Evolutionary conservation across 2,797 vertebrate genomes (phyloP), one percentile per base, ranked within the genome.

Genomic region (Pagetopsis macropterus): DNA sequence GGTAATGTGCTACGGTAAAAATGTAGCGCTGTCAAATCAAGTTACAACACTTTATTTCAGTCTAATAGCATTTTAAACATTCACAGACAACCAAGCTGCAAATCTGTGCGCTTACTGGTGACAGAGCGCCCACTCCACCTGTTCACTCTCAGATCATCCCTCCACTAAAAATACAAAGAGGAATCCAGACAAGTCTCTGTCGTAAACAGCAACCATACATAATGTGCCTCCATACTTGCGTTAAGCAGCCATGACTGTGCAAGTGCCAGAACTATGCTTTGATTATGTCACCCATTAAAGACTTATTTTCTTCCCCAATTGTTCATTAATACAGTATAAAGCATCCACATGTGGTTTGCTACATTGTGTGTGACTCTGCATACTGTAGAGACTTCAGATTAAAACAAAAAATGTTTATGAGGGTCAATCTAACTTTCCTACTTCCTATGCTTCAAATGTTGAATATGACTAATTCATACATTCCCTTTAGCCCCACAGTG

Each of bases 151-250:
- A 73, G 84, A 84, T 89, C 85, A 86, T 84, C 85, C 79, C 76
- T 81, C 76, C 73, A 44, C 87, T 90, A 90, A 90, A 91, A 91
- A 91, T 89, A 90, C 83, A 81, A 77, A 81, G 72, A 84, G 83
- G 84, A 88, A 87, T 90, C 78, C 78, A 80, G 79, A 83, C 84
- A 83, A 89, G 84, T 82, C 82, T 62, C 49, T 66, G 75, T 89
- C 80, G 55, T 84, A 87, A 89, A 87, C 81, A 83, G 78, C 76
- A 70, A 70, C 76, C 33, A 27, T 37, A 61, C 78, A 81, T 71
- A 79, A 84, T 65, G 59, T 45, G 60, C 27, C 65, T 73, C 60
- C 52, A 72, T 51, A 64, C 70, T 72, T 72, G 75, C 7, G 51
- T 75, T 82, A 84, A 86, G 77, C 59, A 63, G 50, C 62, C 72